Conservation (phyloP, 2,888 invertebrate genomes). For the Drosophila mercatorum region DNA sequence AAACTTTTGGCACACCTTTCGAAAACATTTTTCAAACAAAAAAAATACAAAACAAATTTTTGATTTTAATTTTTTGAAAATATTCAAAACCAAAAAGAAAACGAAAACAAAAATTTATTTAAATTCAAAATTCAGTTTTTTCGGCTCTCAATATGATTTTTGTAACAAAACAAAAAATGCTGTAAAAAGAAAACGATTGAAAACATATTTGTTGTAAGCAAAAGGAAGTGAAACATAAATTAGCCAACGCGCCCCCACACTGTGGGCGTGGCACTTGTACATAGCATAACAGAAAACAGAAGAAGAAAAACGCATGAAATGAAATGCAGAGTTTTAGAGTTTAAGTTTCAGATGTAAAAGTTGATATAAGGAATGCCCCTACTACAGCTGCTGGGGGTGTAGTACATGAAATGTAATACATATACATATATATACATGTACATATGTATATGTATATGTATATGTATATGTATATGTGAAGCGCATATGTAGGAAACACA, state of each 20-base stretch:
- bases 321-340: conserved; percentile 25
- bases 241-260: conserved; percentile 7
- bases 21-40: conserved; percentile 81
- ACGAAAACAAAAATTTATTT: conserved; percentile 26
- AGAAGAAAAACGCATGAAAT: conserved; percentile 12
- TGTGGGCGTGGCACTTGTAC: conserved; percentile 44
- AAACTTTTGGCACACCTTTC: conserved; percentile 82
- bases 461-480: conserved; percentile 28
- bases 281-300: conserved; percentile 22
- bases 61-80: conserved; percentile 8
- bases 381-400: conserved; percentile 11
- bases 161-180: conserved; percentile 42
- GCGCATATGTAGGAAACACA: conserved; percentile 72
- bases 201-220: conserved; percentile 63
- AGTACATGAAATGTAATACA: conserved; percentile 13
- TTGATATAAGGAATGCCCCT: conserved; percentile 40
- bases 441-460: neutral
- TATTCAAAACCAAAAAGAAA: conserved; percentile 22
- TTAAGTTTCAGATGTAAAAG: conserved; percentile 56
- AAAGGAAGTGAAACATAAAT: conserved; percentile 11
- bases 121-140: conserved; percentile 83
- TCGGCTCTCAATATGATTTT: conserved; percentile 72
- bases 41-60: conserved; percentile 8
- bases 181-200: conserved; percentile 56
- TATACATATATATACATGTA: neutral